Conservation (phyloP, 2,797 vertebrate species). For the Cossypha niveicapilla region DNA sequence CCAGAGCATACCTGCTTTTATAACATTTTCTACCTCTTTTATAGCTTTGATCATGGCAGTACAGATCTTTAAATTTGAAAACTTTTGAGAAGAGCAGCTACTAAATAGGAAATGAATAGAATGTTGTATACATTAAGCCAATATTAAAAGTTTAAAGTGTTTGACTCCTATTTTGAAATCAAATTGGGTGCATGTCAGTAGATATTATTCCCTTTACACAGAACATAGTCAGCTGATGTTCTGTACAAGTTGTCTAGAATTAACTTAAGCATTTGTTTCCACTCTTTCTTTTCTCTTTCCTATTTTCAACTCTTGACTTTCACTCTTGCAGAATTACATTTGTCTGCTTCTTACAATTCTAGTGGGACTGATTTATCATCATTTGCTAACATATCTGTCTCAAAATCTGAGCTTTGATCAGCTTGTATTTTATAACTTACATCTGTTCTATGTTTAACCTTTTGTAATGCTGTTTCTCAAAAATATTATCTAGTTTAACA, state of each 20-base stretch:
- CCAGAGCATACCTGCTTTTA: neutral
- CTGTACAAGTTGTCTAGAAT: constrained; percentile 81
- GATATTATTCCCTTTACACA: constrained; percentile 63
- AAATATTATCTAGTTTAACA: constrained; percentile 88
- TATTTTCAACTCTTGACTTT: constrained; percentile 69
- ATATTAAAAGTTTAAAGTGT: constrained; percentile 47
- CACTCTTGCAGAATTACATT: constrained; percentile 87
- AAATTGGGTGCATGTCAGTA: constrained; percentile 76
- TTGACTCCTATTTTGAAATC: constrained; percentile 22
- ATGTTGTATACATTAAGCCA: neutral
- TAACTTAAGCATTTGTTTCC: constrained; percentile 83
- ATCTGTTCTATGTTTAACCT: constrained; percentile 99
- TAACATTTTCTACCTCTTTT: neutral
- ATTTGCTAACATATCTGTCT: constrained; percentile 96
- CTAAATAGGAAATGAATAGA: neutral
- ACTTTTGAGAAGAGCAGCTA: neutral
- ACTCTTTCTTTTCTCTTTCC: constrained; percentile 45
- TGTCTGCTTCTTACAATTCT: constrained; percentile 90
- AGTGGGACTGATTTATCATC: constrained; percentile 97
- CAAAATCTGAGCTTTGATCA: constrained; percentile 96
- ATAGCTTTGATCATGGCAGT: neutral
- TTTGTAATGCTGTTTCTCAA: constrained; percentile 92
- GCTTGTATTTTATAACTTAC: constrained; percentile 96
- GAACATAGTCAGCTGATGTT: constrained; percentile 73
- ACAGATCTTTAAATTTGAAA: neutral